phyloP scores from a whole-genome alignment of 2,797 vertebrate species.

The Chaunax sp. region DNA sequence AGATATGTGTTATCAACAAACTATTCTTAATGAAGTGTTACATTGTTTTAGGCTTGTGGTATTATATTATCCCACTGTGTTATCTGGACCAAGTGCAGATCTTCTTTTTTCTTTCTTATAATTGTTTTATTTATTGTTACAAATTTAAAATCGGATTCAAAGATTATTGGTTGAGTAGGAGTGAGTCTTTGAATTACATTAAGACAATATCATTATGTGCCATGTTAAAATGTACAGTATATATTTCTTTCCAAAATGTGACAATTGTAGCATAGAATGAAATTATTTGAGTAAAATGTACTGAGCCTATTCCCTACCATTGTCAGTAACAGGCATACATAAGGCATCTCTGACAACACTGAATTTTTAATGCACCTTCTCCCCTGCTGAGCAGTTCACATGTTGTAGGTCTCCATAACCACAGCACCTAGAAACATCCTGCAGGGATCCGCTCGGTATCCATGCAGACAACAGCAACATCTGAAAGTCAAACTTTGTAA shows the following conservation, averaged over 20 bases:
- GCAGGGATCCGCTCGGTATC: conserved; percentile 17
- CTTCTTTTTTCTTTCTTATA: too few relatives aligned
- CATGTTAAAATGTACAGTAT: too few relatives aligned
- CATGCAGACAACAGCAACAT: background rate
- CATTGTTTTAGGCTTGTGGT: too few relatives aligned
- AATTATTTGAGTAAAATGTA: background rate
- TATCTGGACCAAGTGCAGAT: too few relatives aligned
- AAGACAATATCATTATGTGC: too few relatives aligned
- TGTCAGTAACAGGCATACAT: conserved; percentile 19
- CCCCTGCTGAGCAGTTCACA: conserved; percentile 48
- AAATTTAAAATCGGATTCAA: too few relatives aligned
- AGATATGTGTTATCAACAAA: background rate
- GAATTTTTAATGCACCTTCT: conserved; percentile 53
- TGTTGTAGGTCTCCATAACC: conserved; percentile 60
- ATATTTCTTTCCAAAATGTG: too few relatives aligned
- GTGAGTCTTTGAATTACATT: too few relatives aligned
- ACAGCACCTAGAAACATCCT: conserved; percentile 39
- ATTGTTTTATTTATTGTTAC: too few relatives aligned
- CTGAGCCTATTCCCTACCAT: background rate
- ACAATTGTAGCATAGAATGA: background rate
- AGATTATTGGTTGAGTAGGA: too few relatives aligned
- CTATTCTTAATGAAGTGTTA: too few relatives aligned
- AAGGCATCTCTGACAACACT: conserved; percentile 14
- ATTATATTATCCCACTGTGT: too few relatives aligned
- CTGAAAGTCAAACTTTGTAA: conserved; percentile 1